phyloP scores from a whole-genome alignment of 2,113 vertebrate genomes.

The Dicentrarchus labrax region DNA sequence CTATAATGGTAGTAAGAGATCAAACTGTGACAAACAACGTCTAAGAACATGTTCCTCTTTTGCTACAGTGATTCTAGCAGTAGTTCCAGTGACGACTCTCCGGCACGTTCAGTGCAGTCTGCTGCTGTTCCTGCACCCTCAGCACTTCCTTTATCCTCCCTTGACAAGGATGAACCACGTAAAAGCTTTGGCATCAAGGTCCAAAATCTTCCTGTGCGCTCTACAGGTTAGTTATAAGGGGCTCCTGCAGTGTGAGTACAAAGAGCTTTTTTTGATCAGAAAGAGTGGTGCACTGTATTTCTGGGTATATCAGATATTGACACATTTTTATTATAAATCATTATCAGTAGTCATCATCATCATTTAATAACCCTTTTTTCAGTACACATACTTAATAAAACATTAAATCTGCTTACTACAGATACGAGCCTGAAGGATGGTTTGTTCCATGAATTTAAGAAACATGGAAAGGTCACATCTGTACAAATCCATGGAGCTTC shows the following conservation, averaged over 20 bases:
- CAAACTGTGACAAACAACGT: not conserved
- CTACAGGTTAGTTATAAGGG: constrained; percentile 88
- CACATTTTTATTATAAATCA: not conserved
- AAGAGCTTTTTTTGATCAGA: not conserved
- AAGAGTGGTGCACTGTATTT: not conserved
- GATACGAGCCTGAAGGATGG: constrained; percentile 99
- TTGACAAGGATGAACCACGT: constrained; percentile 98
- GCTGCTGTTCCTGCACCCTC: constrained; percentile 95
- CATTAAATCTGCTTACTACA: constrained; percentile 63
- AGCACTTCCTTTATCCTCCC: constrained; percentile 90
- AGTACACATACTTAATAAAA: not conserved
- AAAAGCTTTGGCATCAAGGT: constrained; percentile 99
- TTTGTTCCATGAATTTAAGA: constrained; percentile 99
- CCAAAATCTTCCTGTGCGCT: constrained; percentile 98
- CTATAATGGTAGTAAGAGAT: not conserved
- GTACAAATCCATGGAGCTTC: constrained; percentile 97
- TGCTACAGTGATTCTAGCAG: constrained; percentile 95
- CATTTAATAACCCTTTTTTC: not conserved
- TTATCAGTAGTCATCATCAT: not conserved
- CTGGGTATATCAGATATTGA: constrained; percentile 3
- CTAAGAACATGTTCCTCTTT: constrained; percentile 43
- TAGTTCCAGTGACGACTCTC: constrained; percentile 96
- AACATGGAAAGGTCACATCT: constrained; percentile 98
- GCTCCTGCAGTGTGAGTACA: not conserved
- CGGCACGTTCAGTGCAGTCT: constrained; percentile 95